Evolutionary conservation across 2,888 invertebrate species (phyloP), one percentile per base, ranked within the genome.

Genomic region (Orchesella flavescens): DNA sequence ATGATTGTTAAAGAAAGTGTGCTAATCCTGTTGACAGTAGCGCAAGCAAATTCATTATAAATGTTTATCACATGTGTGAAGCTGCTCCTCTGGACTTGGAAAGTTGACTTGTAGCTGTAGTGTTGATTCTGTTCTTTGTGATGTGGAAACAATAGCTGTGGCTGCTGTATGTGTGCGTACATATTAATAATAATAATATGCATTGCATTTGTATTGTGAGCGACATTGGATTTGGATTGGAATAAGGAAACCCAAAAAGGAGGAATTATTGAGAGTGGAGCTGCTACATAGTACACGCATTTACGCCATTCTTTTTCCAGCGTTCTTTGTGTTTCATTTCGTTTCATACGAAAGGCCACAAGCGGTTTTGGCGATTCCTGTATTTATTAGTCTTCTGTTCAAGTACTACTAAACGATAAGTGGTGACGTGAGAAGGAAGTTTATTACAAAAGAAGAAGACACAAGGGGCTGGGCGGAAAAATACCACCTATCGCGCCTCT

Each of bases 351-450:
- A 63, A 59, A 61, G 74, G 63, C 61, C 34, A 49, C 49, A 19
- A 74, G 61, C 63, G 71, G 73, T 55, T 72, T 49, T 74, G 57
- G 74, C 74, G 63, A 74, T 74, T 74, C 15, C 63, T 46, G 61
- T 63, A 63, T 63, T 74, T 63, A 61, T 74, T 74, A 61, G 55
- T 55, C 10, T 74, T 74, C 57, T 57, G 24, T 57, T 71, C 57
- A 12, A 55, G 23, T 53, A 69, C 43, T 44, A 57, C 34, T 34
- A 34, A n/a, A 34, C 34, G 34, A 34, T 15, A 49, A 59, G 74
- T 74, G 74, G 46, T 74, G 74, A 74, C 74, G 74, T 74, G 74
- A 74, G 49, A 74, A 74, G 74, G 74, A 74, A 74, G 74, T 74
- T 68, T 74, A 63, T 74, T 44, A 24, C 63, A 63, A 63, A 74